Evolutionary conservation across 2,797 vertebrate genomes (phyloP).

Genomic region (Cichlasoma orientale): DNA sequence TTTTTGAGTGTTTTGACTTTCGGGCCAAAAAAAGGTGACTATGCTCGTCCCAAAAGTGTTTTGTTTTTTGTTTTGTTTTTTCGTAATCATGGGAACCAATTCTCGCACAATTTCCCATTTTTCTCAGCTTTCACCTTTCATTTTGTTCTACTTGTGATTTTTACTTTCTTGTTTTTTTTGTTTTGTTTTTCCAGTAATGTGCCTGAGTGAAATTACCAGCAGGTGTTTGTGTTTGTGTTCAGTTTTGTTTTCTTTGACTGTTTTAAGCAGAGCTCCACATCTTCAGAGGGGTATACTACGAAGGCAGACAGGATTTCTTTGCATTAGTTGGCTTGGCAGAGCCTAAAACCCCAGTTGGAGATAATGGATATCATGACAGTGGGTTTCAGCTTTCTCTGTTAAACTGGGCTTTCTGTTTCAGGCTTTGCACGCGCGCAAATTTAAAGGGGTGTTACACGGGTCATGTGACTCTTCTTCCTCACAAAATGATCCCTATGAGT

Average conservation of each 20-base stretch:
- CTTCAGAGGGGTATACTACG: constrained; percentile 26
- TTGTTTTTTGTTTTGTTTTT: too few relatives aligned
- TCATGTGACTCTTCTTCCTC: too few relatives aligned
- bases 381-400: too few relatives aligned
- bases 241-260: not conserved
- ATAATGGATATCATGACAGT: too few relatives aligned
- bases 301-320: not conserved
- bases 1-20: constrained; percentile 42
- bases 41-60: constrained; percentile 60
- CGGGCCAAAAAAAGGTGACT: constrained; percentile 60
- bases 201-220: constrained; percentile 66
- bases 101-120: constrained; percentile 71
- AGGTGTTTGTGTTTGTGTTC: constrained; percentile 38
- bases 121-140: constrained; percentile 45
- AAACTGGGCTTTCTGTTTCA: too few relatives aligned
- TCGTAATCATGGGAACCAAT: constrained; percentile 43
- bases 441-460: too few relatives aligned
- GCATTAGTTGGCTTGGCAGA: not conserved
- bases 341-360: too few relatives aligned
- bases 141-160: constrained; percentile 26
- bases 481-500: too few relatives aligned
- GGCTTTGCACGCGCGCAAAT: too few relatives aligned
- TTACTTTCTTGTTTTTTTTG: not conserved
- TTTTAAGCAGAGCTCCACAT: constrained; percentile 52
- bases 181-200: constrained; percentile 51